A percentile compares a stretch with the other conserved stretches of the same genome.
Evolutionary conservation across 2,797 vertebrate genomes (phyloP).

Genomic region (Rhodeus uyekii): DNA sequence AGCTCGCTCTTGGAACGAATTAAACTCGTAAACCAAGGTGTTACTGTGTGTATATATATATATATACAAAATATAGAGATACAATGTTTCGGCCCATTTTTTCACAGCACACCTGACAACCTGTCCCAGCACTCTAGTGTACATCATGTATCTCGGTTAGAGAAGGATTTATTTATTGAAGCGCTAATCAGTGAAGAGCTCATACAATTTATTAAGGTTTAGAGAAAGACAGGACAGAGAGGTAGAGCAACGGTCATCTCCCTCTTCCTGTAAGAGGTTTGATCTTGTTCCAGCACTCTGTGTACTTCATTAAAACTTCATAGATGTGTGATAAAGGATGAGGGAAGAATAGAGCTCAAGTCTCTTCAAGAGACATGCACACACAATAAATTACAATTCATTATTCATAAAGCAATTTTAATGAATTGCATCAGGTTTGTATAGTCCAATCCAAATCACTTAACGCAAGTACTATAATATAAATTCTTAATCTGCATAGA

Average conservation of each 20-base stretch:
- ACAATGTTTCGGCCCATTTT: too few species aligned
- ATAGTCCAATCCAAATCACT: too few species aligned
- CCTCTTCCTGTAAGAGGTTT: constrained; percentile 33
- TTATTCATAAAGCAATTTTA: constrained; percentile 40
- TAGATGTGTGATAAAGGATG: constrained; percentile 59
- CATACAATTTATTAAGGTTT: neutral
- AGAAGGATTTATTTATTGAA: neutral
- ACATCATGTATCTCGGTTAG: neutral
- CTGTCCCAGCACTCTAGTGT: too few species aligned
- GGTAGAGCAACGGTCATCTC: neutral
- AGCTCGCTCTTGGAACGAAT: too few species aligned
- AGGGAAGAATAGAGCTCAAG: constrained; percentile 53
- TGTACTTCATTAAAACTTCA: constrained; percentile 55
- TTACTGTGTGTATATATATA: too few species aligned
- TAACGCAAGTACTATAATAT: too few species aligned
- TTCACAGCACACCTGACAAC: too few species aligned
- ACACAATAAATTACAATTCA: constrained; percentile 42
- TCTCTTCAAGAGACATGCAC: constrained; percentile 53
- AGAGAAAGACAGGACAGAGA: neutral
- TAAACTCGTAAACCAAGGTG: too few species aligned
- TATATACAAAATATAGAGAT: too few species aligned
- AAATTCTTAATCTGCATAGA: too few species aligned
- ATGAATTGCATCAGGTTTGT: constrained; percentile 53
- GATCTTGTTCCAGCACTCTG: constrained; percentile 4
- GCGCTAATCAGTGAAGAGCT: neutral